A percentile compares a stretch with the other conserved stretches of the same genome.
These are phyloP conservation scores for Cordilura impudica DNA, from an alignment of 2,888 invertebrate species.

Conservation along the genomic window DNA sequence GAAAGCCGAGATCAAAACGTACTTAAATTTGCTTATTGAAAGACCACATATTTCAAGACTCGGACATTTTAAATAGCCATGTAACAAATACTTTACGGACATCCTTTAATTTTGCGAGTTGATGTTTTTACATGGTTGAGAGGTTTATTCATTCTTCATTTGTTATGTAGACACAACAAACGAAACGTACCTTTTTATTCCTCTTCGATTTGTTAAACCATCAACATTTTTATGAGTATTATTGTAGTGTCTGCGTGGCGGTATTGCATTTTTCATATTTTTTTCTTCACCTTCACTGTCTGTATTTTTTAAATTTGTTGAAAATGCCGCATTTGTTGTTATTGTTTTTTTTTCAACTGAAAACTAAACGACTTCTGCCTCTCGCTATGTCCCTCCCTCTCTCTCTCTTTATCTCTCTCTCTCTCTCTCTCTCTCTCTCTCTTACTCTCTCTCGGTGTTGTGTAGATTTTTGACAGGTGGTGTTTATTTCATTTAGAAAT, in stretches of 20 bases:
- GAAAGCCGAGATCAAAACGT: too few relatives aligned
- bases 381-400: constrained; percentile 49
- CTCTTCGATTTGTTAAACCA: constrained; percentile 25
- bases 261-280: constrained; percentile 12
- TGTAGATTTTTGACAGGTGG: constrained; percentile 74
- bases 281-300: constrained; percentile 8
- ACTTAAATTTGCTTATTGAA: too few relatives aligned
- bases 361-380: constrained; percentile 24
- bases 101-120: background rate
- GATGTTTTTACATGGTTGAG: constrained; percentile 27
- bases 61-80: too few relatives aligned
- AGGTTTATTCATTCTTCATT: constrained; percentile 31
- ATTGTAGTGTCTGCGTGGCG: constrained; percentile 17
- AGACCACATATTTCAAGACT: too few relatives aligned
- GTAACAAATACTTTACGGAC: too few relatives aligned
- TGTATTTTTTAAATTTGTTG: constrained; percentile 19
- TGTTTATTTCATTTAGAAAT: constrained; percentile 64
- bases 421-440: constrained; percentile 38
- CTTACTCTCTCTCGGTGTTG: background rate
- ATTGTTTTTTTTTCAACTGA: background rate
- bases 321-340: constrained; percentile 23
- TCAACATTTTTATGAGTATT: constrained; percentile 26
- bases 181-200: constrained; percentile 23
- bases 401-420: constrained; percentile 66
- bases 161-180: constrained; percentile 33